Conservation (phyloP, 2,888 invertebrate genomes). For the Ephialtes manifestator region DNA sequence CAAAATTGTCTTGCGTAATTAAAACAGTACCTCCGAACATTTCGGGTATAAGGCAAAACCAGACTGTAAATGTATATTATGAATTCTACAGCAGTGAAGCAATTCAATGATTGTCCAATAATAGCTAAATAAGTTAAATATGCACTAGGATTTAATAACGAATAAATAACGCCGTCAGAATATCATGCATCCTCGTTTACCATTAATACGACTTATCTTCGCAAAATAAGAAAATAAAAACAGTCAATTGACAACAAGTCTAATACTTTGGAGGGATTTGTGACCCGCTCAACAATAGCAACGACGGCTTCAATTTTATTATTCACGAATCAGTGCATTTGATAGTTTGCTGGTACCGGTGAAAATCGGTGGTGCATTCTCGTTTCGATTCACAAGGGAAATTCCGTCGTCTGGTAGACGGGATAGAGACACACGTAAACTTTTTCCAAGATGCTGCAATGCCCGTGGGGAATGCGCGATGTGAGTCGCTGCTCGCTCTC, state of each 20-base stretch:
- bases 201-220: background rate
- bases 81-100: too few species aligned
- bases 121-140: too few species aligned
- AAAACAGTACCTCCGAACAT: too few species aligned
- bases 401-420: constrained; percentile 76
- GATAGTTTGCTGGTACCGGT: constrained; percentile 59
- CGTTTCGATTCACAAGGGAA: constrained; percentile 78
- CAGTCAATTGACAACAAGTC: background rate
- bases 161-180: too few species aligned
- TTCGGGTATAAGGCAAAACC: too few species aligned
- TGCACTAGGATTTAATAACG: too few species aligned
- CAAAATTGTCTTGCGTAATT: too few species aligned
- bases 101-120: too few species aligned
- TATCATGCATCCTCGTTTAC: background rate
- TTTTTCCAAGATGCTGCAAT: constrained; percentile 73
- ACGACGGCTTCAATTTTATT: constrained; percentile 50
- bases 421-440: constrained; percentile 76
- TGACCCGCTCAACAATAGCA: constrained; percentile 5
- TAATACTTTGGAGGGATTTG: background rate
- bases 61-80: too few species aligned
- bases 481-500: constrained; percentile 31
- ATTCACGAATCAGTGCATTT: constrained; percentile 66
- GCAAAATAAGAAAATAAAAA: too few species aligned
- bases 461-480: constrained; percentile 58
- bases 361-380: constrained; percentile 66